Evolutionary conservation across 2,797 vertebrate genomes (phyloP).

Genomic region (Antrozous pallidus): DNA sequence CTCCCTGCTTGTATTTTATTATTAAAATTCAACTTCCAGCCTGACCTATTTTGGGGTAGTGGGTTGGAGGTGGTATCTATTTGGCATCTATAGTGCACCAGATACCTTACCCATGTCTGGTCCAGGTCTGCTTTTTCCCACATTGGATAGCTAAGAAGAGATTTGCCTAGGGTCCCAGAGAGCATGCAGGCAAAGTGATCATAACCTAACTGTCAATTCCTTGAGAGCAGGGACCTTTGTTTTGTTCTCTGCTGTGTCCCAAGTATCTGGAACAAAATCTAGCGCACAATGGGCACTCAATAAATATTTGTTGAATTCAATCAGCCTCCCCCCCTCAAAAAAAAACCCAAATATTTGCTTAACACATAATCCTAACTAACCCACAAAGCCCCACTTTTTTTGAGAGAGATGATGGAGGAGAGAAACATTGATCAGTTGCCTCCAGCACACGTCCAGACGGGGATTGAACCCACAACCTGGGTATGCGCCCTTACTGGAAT

Average conservation of each 20-base stretch:
- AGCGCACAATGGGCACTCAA: constrained; percentile 57
- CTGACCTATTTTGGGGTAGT: background rate
- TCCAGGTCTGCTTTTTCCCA: background rate
- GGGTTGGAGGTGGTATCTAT: too few relatives aligned
- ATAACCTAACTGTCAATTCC: background rate
- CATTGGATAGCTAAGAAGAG: background rate
- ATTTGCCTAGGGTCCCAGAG: background rate
- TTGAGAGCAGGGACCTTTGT: background rate
- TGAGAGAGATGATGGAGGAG: background rate
- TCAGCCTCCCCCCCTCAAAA: background rate
- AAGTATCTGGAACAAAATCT: constrained; percentile 27
- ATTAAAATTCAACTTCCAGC: constrained; percentile 80
- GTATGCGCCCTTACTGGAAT: background rate
- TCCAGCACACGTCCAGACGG: background rate
- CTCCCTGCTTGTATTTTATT: constrained; percentile 77
- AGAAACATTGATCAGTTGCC: background rate
- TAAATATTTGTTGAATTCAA: constrained; percentile 55
- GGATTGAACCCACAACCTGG: background rate
- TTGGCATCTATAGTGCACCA: background rate
- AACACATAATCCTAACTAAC: background rate
- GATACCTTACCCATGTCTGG: background rate
- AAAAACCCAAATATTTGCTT: background rate
- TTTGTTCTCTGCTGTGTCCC: constrained; percentile 23
- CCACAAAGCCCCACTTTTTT: background rate
- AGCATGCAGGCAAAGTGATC: background rate